These are phyloP conservation scores for Lissonota sp. DNA, from an alignment of 2,888 invertebrate genomes.

Conservation along the genomic window DNA sequence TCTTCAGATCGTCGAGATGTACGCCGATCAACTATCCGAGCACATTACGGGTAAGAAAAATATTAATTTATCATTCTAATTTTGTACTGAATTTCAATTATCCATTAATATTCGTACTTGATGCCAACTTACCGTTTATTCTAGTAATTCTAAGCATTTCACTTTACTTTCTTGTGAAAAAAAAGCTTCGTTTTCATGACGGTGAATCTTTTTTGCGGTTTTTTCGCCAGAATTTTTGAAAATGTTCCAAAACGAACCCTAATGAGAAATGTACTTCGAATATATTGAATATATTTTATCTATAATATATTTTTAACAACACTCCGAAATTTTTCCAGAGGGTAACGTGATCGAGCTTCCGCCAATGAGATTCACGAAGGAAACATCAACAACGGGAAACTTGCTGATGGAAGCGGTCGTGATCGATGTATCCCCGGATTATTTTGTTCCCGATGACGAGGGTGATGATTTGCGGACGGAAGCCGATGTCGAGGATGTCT, in stretches of 20 bases:
- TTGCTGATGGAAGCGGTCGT: slow-evolving; percentile 96
- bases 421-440: slow-evolving; percentile 94
- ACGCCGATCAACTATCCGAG: slow-evolving; percentile 96
- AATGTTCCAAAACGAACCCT: too few species aligned
- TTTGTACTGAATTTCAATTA: background rate
- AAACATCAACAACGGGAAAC: slow-evolving; percentile 94
- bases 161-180: too few species aligned
- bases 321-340: slow-evolving; percentile 84
- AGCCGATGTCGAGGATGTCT: slow-evolving; percentile 94
- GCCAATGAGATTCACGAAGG: slow-evolving; percentile 94
- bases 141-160: too few species aligned
- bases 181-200: too few species aligned
- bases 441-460: slow-evolving; percentile 91
- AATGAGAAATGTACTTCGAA: too few species aligned
- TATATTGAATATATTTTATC: too few species aligned
- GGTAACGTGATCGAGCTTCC: slow-evolving; percentile 95
- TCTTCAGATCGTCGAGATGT: slow-evolving; percentile 96
- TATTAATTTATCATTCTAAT: background rate
- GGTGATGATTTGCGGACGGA: slow-evolving; percentile 94
- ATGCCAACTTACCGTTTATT: too few species aligned
- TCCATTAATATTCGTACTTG: too few species aligned
- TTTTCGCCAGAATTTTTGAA: too few species aligned
- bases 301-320: too few species aligned
- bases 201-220: too few species aligned
- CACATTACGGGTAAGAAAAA: slow-evolving; percentile 88